phyloP scores from a whole-genome alignment of 1,140 invertebrate genomes.

The Pseudobourletiella spinata region DNA sequence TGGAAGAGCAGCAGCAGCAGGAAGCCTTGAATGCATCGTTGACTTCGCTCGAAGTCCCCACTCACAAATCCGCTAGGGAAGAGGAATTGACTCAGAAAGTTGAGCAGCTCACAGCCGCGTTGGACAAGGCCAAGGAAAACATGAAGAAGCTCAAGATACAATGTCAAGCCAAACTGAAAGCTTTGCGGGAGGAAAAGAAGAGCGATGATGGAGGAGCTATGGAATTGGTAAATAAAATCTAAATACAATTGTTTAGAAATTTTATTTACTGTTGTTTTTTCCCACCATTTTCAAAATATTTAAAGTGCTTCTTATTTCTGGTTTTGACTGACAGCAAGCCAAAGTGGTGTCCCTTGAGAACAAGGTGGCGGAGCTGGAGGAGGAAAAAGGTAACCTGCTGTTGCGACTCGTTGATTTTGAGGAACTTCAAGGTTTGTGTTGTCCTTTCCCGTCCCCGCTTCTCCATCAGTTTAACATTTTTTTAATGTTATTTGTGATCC shows the following conservation, averaged over 20 bases:
- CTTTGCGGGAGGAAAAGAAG: slow-evolving; percentile 5
- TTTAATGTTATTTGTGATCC: no score
- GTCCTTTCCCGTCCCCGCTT: no score
- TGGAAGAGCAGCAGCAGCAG: neutral
- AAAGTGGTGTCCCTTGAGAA: slow-evolving; percentile 52
- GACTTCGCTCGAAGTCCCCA: neutral
- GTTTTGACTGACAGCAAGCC: no score
- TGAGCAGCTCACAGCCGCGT: neutral
- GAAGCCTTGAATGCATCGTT: neutral
- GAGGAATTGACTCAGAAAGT: neutral
- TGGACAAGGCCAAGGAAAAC: neutral
- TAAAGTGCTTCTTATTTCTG: no score
- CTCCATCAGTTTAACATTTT: no score
- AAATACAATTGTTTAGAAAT: neutral
- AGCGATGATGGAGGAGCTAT: slow-evolving; percentile 1
- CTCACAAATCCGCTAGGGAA: neutral
- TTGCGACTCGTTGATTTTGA: slow-evolving; percentile 65
- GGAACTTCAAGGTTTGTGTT: slow-evolving; percentile 28
- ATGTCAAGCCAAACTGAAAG: slow-evolving; percentile 18
- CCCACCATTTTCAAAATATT: no score
- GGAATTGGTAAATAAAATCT: no score
- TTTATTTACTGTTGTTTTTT: no score
- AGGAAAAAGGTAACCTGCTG: slow-evolving; percentile 80
- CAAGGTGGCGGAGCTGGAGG: slow-evolving; percentile 70
- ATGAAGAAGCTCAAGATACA: slow-evolving; percentile 17